These are phyloP conservation scores for Plecotus auritus DNA, from an alignment of 2,113 vertebrate genomes.

Conservation along the genomic window DNA sequence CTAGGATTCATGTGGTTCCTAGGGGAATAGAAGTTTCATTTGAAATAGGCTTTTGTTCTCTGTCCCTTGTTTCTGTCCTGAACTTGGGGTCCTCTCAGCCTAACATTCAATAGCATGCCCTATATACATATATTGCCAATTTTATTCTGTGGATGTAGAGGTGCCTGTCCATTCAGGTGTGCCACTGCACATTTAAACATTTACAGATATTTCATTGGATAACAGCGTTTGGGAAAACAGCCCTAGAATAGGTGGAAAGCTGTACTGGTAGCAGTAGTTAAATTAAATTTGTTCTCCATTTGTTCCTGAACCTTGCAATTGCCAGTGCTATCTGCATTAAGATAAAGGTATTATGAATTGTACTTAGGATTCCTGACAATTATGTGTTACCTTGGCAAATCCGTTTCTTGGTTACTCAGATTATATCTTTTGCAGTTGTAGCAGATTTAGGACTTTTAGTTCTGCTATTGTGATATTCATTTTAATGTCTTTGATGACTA, in stretches of 20 bases:
- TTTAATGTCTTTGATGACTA: constrained; percentile 54
- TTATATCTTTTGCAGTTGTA: constrained; percentile 30
- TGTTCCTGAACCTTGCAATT: constrained; percentile 36
- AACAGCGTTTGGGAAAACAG: background rate
- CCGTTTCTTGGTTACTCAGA: constrained; percentile 40
- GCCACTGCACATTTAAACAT: constrained; percentile 6
- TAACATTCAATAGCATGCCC: constrained; percentile 29
- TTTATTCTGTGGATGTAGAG: constrained; percentile 41
- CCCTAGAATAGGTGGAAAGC: constrained; percentile 26
- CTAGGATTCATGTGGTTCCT: constrained; percentile 65
- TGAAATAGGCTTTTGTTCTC: constrained; percentile 68
- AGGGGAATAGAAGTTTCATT: constrained; percentile 58
- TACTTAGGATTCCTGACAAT: constrained; percentile 42
- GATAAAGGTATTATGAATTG: constrained; percentile 41
- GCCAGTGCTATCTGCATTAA: constrained; percentile 23
- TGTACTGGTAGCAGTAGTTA: constrained; percentile 1
- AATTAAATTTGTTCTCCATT: constrained; percentile 35
- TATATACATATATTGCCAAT: background rate
- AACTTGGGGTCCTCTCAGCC: constrained; percentile 36
- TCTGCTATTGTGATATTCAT: constrained; percentile 31
- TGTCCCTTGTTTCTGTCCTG: constrained; percentile 56
- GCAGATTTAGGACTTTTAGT: constrained; percentile 29
- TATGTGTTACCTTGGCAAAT: constrained; percentile 49
- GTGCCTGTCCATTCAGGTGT: background rate
- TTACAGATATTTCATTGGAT: background rate